These are phyloP conservation scores for Tridacna crocea DNA, from an alignment of 2,888 invertebrate species.

Conservation along the genomic window DNA sequence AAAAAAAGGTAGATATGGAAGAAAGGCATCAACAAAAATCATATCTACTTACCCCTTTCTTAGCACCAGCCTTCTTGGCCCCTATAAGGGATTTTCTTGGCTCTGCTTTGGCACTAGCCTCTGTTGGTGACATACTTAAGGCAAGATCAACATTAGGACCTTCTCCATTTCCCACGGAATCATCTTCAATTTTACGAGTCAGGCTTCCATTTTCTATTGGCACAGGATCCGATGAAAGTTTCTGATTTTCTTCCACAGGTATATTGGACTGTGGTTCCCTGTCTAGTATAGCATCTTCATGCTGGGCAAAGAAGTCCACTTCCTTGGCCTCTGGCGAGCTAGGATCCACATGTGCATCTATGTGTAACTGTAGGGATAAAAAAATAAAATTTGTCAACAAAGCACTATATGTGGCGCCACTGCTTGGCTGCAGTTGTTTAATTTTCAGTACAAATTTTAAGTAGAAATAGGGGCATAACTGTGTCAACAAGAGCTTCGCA, in stretches of 20 bases:
- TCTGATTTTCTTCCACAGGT: conserved; percentile 66
- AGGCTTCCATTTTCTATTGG: conserved; percentile 72
- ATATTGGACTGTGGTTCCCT: conserved; percentile 21
- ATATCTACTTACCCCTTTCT: conserved; percentile 88
- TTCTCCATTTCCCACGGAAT: conserved; percentile 49
- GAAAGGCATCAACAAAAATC: too few species aligned
- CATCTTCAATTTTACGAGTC: conserved; percentile 35
- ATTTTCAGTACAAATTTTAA: too few species aligned
- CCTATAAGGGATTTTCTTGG: conserved; percentile 90
- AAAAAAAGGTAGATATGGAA: too few species aligned
- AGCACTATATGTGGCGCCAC: too few species aligned
- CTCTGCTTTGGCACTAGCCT: conserved; percentile 80
- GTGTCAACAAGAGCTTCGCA: too few species aligned
- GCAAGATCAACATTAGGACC: conserved; percentile 86
- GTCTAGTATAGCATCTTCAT: conserved; percentile 74
- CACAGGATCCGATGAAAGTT: conserved; percentile 66
- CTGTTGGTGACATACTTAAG: conserved; percentile 83
- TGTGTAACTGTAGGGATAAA: conserved; percentile 66
- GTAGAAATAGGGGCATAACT: too few species aligned
- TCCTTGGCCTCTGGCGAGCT: conserved; percentile 87
- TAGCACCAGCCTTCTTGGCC: conserved; percentile 88
- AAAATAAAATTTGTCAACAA: too few species aligned
- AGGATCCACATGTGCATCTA: conserved; percentile 70
- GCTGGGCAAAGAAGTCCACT: conserved; percentile 96
- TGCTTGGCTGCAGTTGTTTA: too few species aligned